A percentile compares a stretch with the other conserved stretches of the same genome.
These are phyloP conservation scores for Cryptus armator DNA, from an alignment of 2,888 invertebrate species.

Conservation along the genomic window DNA sequence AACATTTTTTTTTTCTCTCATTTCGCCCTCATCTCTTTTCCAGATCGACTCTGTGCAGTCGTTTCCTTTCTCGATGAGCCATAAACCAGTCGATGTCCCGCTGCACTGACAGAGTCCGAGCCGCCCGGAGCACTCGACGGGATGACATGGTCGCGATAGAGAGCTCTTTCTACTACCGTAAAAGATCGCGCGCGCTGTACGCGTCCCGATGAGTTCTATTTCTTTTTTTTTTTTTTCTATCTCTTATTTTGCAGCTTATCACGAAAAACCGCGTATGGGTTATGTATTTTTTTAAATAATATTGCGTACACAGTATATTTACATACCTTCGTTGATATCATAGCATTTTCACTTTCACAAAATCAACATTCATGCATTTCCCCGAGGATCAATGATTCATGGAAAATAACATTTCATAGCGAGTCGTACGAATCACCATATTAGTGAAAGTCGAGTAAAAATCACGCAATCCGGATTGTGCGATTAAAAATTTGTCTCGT, in stretches of 20 bases:
- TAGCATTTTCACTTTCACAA: not conserved
- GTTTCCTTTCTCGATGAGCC: slow-evolving; percentile 53
- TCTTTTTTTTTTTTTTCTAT: not conserved
- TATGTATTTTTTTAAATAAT: not conserved
- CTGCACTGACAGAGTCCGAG: slow-evolving; percentile 22
- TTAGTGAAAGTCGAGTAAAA: not conserved
- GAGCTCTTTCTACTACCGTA: slow-evolving; percentile 29
- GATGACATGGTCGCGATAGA: slow-evolving; percentile 3
- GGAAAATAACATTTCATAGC: too few relatives aligned
- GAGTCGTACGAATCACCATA: too few relatives aligned
- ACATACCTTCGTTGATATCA: not conserved
- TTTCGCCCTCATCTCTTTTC: slow-evolving; percentile 28
- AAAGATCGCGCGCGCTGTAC: slow-evolving; percentile 17
- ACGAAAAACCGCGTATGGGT: not conserved
- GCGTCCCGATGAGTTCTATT: slow-evolving; percentile 8
- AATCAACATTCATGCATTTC: too few relatives aligned
- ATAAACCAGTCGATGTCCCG: slow-evolving; percentile 52
- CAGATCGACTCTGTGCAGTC: slow-evolving; percentile 9
- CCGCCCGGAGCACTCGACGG: slow-evolving; percentile 3
- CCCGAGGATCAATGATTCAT: too few relatives aligned
- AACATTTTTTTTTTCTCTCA: slow-evolving; percentile 22
- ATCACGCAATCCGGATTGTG: not conserved
- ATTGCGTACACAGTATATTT: not conserved
- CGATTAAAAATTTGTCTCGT: not conserved
- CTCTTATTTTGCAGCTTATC: not conserved